Evolutionary conservation across 2,113 vertebrate genomes (phyloP).

Genomic region (Coreoperca whiteheadi): DNA sequence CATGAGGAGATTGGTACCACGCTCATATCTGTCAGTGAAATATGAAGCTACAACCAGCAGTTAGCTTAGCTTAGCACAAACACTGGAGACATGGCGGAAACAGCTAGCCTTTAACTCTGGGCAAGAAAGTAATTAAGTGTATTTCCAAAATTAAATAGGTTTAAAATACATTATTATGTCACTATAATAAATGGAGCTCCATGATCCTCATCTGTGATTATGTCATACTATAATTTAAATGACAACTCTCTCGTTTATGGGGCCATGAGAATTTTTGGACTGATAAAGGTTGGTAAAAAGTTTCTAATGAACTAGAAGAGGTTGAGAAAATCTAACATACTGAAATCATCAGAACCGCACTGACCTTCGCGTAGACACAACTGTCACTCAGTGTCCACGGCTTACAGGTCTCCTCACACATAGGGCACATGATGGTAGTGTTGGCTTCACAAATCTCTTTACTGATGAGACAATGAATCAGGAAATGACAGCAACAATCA

Average conservation of each 20-base stretch:
- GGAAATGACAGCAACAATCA: neutral
- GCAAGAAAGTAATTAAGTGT: neutral
- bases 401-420: conserved; percentile 94
- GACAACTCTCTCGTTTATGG: neutral
- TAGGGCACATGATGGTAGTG: conserved; percentile 95
- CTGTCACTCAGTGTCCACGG: conserved; percentile 95
- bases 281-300: neutral
- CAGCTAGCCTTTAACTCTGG: neutral
- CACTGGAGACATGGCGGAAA: conserved; percentile 2
- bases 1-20: neutral
- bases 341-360: conserved; percentile 1
- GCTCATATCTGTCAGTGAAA: neutral
- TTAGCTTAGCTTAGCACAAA: conserved; percentile 14
- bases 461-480: conserved; percentile 77
- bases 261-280: neutral
- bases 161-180: neutral
- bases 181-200: neutral
- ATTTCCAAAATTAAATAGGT: neutral
- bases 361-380: conserved; percentile 97
- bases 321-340: neutral
- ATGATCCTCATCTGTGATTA: neutral
- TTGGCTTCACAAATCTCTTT: conserved; percentile 97
- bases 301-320: neutral
- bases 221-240: neutral
- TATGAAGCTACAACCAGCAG: neutral